Conservation (phyloP, 2,888 invertebrate genomes). For the Chrysina gloriosa region DNA sequence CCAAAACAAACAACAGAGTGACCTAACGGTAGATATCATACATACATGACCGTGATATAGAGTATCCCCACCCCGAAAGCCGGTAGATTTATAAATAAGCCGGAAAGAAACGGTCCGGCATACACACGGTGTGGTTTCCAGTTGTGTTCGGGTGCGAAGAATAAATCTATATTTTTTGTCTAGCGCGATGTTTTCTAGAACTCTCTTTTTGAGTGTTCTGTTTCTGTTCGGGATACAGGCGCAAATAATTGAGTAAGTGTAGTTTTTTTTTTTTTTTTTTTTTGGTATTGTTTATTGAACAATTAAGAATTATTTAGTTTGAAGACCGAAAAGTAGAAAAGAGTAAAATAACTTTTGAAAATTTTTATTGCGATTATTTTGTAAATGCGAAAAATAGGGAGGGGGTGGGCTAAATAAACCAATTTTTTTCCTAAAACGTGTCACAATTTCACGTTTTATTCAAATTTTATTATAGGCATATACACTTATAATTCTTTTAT, state of each 20-base stretch:
- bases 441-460: no score
- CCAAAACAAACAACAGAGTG: conserved; percentile 42
- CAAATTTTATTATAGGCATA: no score
- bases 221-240: conserved; percentile 49
- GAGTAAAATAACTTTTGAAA: no score
- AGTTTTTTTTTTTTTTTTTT: background rate
- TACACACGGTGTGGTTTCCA: conserved; percentile 10
- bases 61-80: conserved; percentile 28
- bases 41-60: conserved; percentile 46
- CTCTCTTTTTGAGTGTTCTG: conserved; percentile 49
- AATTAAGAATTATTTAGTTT: no score
- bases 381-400: no score
- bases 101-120: conserved; percentile 42
- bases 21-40: conserved; percentile 56
- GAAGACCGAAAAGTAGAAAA: no score
- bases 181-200: conserved; percentile 49
- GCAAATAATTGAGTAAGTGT: conserved; percentile 52
- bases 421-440: no score
- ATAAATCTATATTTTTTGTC: background rate
- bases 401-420: no score
- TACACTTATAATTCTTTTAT: no score
- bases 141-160: conserved; percentile 10
- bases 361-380: no score
- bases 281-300: no score
- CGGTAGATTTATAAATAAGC: conserved; percentile 52